Percentiles rank a stretch among this genome's conserved stretches.
Evolutionary conservation across 2,113 vertebrate genomes (phyloP).

Genomic region (Trinectes maculatus): DNA sequence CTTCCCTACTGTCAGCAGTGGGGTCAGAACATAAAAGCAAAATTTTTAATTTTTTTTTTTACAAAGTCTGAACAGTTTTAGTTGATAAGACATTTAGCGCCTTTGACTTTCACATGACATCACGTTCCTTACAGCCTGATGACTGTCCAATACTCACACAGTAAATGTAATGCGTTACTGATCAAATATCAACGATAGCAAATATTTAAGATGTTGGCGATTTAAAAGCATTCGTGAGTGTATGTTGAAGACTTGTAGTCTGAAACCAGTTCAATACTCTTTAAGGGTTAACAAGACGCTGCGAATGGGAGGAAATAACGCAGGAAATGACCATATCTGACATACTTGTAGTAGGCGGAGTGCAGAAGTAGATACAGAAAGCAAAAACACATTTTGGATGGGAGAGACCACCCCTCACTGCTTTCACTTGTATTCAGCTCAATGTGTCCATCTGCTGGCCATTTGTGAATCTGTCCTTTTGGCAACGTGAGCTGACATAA

Average conservation of each 20-base stretch:
- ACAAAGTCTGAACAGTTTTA: too few relatives aligned
- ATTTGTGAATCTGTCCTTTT: constrained; percentile 18
- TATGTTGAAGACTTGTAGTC: background rate
- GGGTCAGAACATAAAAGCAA: too few relatives aligned
- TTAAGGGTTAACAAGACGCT: background rate
- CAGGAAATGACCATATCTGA: background rate
- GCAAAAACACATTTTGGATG: constrained; percentile 1
- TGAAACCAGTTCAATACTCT: background rate
- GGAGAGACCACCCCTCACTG: background rate
- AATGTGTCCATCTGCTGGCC: constrained; percentile 67
- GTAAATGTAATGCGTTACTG: too few relatives aligned
- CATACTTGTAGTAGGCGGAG: background rate
- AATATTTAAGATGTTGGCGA: too few relatives aligned
- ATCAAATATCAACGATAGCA: too few relatives aligned
- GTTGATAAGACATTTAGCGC: too few relatives aligned
- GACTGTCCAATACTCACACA: too few relatives aligned
- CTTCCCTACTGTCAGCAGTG: too few relatives aligned
- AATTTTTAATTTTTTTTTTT: too few relatives aligned
- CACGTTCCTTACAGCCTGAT: too few relatives aligned
- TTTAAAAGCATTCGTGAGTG: too few relatives aligned
- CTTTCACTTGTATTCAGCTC: constrained; percentile 32
- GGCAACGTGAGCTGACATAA: background rate
- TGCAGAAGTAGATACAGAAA: constrained; percentile 14
- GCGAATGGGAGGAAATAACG: background rate
- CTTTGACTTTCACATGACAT: too few relatives aligned